phyloP scores from a whole-genome alignment of 1,140 invertebrate genomes.

The Chlorops oryzae region DNA sequence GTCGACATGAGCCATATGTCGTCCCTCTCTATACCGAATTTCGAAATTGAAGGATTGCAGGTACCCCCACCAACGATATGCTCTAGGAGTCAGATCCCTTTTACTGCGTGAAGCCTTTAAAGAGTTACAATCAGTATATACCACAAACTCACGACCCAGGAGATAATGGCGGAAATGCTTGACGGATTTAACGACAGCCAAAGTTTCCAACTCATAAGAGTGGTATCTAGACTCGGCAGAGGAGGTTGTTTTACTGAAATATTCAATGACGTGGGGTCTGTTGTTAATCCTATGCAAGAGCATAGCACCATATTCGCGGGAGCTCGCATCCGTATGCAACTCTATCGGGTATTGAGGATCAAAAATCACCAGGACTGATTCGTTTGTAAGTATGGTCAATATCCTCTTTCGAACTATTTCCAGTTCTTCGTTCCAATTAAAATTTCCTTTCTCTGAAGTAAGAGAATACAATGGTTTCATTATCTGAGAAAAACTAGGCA shows the following conservation, averaged over 20 bases:
- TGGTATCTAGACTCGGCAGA: neutral
- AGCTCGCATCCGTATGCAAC: neutral
- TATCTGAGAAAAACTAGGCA: constrained; percentile 3
- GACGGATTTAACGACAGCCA: constrained; percentile 8
- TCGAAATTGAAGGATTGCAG: too few species aligned
- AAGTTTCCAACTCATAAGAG: too few species aligned
- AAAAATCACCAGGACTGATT: too few species aligned
- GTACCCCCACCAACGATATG: too few species aligned
- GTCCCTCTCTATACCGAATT: too few species aligned
- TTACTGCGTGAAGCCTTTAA: constrained; percentile 26
- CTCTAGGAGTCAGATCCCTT: constrained; percentile 22
- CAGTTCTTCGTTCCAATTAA: constrained; percentile 2
- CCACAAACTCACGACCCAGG: constrained; percentile 15
- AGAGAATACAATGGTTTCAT: constrained; percentile 10
- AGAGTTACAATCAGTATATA: constrained; percentile 35
- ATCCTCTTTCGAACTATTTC: too few species aligned
- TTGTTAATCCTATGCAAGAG: neutral
- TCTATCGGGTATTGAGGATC: too few species aligned
- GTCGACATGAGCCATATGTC: constrained; percentile 17
- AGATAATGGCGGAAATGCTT: constrained; percentile 7
- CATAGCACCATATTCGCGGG: constrained; percentile 5
- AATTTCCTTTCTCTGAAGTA: neutral
- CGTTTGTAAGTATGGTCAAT: too few species aligned
- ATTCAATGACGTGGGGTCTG: neutral
- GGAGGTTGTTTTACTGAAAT: constrained; percentile 1